Base-by-base conservation (phyloP, 23 tunicate genomes). In the Halocynthia roretzi region DNA sequence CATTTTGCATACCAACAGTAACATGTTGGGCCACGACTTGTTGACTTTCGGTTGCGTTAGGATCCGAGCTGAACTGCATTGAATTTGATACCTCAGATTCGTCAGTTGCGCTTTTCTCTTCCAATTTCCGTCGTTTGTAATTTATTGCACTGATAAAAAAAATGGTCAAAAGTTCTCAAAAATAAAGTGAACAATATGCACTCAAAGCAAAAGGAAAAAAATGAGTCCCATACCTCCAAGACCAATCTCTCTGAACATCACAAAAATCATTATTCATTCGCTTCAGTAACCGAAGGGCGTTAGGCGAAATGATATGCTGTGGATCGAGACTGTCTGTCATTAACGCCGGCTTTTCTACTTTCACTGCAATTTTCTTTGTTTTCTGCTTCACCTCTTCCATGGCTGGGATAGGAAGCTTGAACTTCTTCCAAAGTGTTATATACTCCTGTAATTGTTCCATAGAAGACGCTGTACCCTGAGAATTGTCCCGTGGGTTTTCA, bases 351-450 rank as follows among this genome's bases (percentile, higher is more conserved):
- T 48, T 53, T 56, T 53, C 8, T 54, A 64, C 22, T 53, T 52
- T 74, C 31, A 40, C 19, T 20, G 9, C 19, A 20, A 10, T 11
- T 53, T 54, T 74, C 22, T 9, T 15, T 19, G 48, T 19, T 53
- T 53, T 11, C 10, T 12, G 62, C 56, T 74, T 74, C 21, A 15
- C 22, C 14, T 15, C 56, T 74, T 74, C 60, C 10, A 12, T 31
- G 44, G 44, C 44, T 31, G 44, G 44, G 4, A 31, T 54, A 12
- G 78, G 78, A 22, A 74, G 63, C 63, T 74, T 53, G 9, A 74
- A 54, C 56, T 74, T 74, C 5, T 74, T 74, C 78, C 78, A 74
- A 52, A 74, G 21, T 54, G 78, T 54, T 8, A 74, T 50, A 50
- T 74, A 22, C 40, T 74, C 78, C 22, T 74, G 55, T 20, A 74